Conservation (phyloP, 2,888 invertebrate genomes). For the Cheilosia variabilis region DNA sequence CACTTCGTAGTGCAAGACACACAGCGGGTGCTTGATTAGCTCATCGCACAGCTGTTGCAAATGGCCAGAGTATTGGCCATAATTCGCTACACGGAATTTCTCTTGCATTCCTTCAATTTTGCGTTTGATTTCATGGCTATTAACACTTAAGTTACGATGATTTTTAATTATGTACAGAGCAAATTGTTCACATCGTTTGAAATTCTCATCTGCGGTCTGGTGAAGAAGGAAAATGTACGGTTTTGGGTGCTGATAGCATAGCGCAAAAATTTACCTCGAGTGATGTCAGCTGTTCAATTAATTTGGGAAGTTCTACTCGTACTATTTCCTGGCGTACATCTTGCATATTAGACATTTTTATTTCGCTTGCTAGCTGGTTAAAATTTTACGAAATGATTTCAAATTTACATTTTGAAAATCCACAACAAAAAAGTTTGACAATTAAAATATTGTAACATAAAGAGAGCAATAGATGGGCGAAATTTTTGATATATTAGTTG, state of each 20-base stretch:
- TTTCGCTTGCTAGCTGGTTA: background rate
- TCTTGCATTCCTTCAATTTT: conserved; percentile 83
- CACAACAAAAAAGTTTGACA: conserved; percentile 13
- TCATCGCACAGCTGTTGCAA: conserved; percentile 81
- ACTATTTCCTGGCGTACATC: conserved; percentile 79
- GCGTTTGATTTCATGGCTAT: conserved; percentile 83
- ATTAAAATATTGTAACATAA: background rate
- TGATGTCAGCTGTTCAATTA: conserved; percentile 78
- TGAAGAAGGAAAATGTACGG: background rate
- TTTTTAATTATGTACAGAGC: conserved; percentile 83
- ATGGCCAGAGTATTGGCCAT: conserved; percentile 83
- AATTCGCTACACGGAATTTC: conserved; percentile 84
- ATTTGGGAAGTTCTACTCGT: conserved; percentile 78
- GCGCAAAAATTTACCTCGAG: conserved; percentile 76
- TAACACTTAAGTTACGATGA: conserved; percentile 84
- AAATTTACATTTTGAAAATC: conserved; percentile 38
- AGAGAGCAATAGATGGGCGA: conserved; percentile 8
- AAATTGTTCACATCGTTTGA: conserved; percentile 82
- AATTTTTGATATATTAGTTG: no score
- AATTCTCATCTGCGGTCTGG: conserved; percentile 83
- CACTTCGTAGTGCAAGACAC: conserved; percentile 80
- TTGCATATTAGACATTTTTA: conserved; percentile 64
- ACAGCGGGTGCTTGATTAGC: conserved; percentile 79
- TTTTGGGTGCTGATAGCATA: background rate
- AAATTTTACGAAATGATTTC: background rate